These are phyloP conservation scores for Magallana nippona DNA, from an alignment of 2,888 invertebrate species.

Conservation along the genomic window DNA sequence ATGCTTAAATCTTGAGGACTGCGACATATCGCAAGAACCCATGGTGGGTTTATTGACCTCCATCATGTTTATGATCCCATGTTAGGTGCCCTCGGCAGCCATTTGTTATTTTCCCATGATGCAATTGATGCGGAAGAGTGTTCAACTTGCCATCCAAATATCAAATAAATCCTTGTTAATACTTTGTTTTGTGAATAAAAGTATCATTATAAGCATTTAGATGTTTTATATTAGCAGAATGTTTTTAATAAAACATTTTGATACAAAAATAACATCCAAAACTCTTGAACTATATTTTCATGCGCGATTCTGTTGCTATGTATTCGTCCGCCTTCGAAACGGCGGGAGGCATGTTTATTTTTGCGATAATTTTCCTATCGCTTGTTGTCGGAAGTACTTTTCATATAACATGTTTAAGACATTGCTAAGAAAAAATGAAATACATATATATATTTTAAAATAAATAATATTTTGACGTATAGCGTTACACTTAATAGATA, in stretches of 20 bases:
- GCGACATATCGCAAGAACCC: slow-evolving; percentile 48
- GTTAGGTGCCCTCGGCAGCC: slow-evolving; percentile 54
- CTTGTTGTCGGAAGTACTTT: too few species aligned
- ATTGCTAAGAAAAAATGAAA: too few species aligned
- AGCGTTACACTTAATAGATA: too few species aligned
- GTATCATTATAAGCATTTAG: too few species aligned
- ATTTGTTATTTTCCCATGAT: slow-evolving; percentile 55
- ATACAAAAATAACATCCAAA: too few species aligned
- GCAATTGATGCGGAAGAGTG: slow-evolving; percentile 28
- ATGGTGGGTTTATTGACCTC: slow-evolving; percentile 50
- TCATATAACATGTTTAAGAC: too few species aligned
- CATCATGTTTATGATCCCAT: slow-evolving; percentile 45
- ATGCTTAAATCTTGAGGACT: slow-evolving; percentile 6
- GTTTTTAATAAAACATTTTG: too few species aligned
- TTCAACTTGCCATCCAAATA: background rate
- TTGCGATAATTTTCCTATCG: too few species aligned
- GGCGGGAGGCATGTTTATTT: slow-evolving; percentile 53
- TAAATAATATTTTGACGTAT: too few species aligned
- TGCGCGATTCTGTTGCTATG: slow-evolving; percentile 22
- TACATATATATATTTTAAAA: too few species aligned
- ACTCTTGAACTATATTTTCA: slow-evolving; percentile 8
- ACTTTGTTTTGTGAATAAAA: background rate
- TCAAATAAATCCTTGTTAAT: background rate
- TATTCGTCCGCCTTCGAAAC: slow-evolving; percentile 71
- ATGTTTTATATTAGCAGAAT: too few species aligned